Conservation (phyloP, 2,113 vertebrate genomes). For the Ochotona princeps region DNA sequence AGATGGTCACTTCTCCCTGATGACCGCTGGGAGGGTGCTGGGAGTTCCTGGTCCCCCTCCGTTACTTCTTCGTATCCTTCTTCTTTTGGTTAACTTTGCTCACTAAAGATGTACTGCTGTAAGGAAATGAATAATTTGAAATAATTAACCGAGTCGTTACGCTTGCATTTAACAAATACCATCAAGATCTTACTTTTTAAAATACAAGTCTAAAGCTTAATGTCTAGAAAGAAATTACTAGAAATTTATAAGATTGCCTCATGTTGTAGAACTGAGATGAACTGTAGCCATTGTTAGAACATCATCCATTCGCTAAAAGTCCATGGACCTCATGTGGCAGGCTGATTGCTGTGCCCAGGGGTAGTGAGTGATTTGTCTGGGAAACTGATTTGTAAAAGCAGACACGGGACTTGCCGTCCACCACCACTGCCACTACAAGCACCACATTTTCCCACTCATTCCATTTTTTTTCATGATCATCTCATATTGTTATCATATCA, state of each 20-base stretch:
- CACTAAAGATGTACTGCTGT: neutral
- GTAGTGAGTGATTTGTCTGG: neutral
- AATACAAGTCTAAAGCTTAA: neutral
- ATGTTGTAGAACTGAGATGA: neutral
- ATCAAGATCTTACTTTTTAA: neutral
- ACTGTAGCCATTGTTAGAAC: neutral
- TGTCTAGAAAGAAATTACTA: neutral
- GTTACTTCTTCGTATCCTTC: accelerated
- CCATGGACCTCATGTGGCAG: neutral
- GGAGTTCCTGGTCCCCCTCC: accelerated
- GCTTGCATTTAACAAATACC: neutral
- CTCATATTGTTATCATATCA: no score
- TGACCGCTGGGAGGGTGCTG: neutral
- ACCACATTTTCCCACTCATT: neutral
- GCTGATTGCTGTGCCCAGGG: neutral
- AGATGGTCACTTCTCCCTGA: neutral
- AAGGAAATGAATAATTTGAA: neutral
- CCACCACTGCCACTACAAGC: accelerated
- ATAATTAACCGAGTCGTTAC: neutral
- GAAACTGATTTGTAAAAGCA: neutral
- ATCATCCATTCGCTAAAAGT: neutral
- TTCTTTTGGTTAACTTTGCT: neutral
- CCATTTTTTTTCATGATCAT: neutral
- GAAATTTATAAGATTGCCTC: neutral
- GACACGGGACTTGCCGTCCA: neutral